Percentiles rank a stretch among this genome's conserved stretches.
These are phyloP conservation scores for Drosophila diplacantha DNA, from an alignment of 2,888 invertebrate genomes.

Conservation along the genomic window DNA sequence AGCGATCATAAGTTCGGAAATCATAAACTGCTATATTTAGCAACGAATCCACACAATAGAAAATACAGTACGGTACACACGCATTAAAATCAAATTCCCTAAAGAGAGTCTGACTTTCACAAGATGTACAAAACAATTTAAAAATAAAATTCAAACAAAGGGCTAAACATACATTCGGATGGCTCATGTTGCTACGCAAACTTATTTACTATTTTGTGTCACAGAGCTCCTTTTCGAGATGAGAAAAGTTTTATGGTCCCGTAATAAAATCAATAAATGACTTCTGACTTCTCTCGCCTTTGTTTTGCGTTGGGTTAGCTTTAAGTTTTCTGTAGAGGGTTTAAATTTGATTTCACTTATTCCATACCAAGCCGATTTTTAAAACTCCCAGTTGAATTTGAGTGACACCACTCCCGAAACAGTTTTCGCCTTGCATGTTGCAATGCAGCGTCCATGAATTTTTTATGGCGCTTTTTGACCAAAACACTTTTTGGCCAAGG, in stretches of 20 bases:
- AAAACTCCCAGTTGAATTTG: background rate
- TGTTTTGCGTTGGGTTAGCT: conserved; percentile 21
- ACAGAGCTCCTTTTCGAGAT: conserved; percentile 3
- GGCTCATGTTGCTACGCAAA: conserved; percentile 24
- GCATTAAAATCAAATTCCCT: background rate
- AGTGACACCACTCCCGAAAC: conserved; percentile 24
- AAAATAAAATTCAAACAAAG: conserved; percentile 62
- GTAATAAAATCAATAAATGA: conserved; percentile 69
- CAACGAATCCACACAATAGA: background rate
- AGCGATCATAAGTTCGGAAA: background rate
- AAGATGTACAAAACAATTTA: conserved; percentile 49
- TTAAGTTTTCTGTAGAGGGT: background rate
- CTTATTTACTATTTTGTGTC: conserved; percentile 11
- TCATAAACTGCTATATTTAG: background rate
- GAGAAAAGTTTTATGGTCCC: conserved; percentile 46
- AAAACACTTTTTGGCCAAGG: conserved; percentile 5
- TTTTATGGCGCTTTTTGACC: conserved; percentile 67
- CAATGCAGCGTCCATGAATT: conserved; percentile 67
- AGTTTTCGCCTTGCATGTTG: conserved; percentile 40
- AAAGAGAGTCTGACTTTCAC: background rate
- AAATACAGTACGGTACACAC: no score
- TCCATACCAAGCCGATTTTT: background rate
- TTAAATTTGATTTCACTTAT: conserved; percentile 8
- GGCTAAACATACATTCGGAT: conserved; percentile 50
- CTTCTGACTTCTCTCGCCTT: conserved; percentile 47